phyloP scores from a whole-genome alignment of 2,888 invertebrate species.

The Tetragonisca angustula region DNA sequence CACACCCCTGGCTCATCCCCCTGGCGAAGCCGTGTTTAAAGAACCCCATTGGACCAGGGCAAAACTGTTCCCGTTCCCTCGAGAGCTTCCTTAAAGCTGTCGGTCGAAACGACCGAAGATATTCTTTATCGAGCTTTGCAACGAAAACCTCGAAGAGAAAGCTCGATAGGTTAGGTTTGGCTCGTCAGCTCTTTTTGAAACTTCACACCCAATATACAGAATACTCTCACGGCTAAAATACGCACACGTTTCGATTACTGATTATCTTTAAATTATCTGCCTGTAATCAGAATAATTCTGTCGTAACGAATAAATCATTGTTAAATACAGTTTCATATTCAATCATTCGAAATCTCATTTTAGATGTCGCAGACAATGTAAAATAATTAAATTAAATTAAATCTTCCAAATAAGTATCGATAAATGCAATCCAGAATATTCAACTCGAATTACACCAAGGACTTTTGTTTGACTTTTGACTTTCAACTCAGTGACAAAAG shows the following conservation, averaged over 20 bases:
- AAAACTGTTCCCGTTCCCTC: slow-evolving; percentile 46
- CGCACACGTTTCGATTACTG: too few relatives aligned
- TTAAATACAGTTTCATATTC: background rate
- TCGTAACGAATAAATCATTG: background rate
- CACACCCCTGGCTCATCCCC: slow-evolving; percentile 11
- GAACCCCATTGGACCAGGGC: slow-evolving; percentile 43
- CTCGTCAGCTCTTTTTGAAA: slow-evolving; percentile 48
- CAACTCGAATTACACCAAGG: too few relatives aligned
- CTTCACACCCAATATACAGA: slow-evolving; percentile 30
- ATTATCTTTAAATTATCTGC: background rate
- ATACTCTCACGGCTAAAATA: background rate
- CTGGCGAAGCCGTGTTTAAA: slow-evolving; percentile 35
- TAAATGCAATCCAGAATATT: too few relatives aligned
- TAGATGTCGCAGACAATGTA: too few relatives aligned
- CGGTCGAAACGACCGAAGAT: slow-evolving; percentile 23
- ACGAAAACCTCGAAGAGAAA: slow-evolving; percentile 29
- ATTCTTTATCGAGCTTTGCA: slow-evolving; percentile 52
- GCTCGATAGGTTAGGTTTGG: slow-evolving; percentile 13
- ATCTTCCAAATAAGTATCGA: too few relatives aligned
- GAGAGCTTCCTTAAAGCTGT: slow-evolving; percentile 45
- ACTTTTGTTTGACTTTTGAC: too few relatives aligned
- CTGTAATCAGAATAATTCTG: background rate
- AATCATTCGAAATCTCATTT: too few relatives aligned
- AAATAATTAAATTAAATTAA: too few relatives aligned
- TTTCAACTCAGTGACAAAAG: too few relatives aligned